phyloP scores from a whole-genome alignment of 2,888 invertebrate species.

The Mesorhabditis spiculigera region DNA sequence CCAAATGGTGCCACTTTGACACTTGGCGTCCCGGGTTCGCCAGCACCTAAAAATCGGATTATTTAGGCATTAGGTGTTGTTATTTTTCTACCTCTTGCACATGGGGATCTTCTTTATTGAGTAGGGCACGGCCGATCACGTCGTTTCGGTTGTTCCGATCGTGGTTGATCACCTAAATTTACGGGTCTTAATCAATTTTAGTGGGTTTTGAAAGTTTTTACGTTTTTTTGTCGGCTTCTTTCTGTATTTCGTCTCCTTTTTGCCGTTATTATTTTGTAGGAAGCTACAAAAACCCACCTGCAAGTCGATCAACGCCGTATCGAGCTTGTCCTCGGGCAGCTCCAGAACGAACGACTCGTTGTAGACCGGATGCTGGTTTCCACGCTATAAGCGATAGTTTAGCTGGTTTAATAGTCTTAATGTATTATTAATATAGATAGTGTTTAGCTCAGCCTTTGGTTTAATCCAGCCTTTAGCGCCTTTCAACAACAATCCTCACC shows the following conservation, averaged over 20 bases:
- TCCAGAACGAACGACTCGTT: constrained; percentile 98
- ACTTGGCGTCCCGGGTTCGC: constrained; percentile 94
- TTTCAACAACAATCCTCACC: constrained; percentile 70
- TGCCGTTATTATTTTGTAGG: too few relatives aligned
- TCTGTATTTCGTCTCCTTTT: neutral
- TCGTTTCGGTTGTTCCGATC: constrained; percentile 36
- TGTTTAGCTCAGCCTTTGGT: neutral
- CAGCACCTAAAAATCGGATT: constrained; percentile 62
- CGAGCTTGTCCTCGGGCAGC: constrained; percentile 68
- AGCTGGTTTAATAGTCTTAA: neutral
- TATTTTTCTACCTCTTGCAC: constrained; percentile 29
- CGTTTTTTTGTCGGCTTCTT: neutral
- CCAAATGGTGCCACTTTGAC: constrained; percentile 96
- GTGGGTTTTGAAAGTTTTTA: neutral
- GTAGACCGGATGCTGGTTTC: constrained; percentile 91
- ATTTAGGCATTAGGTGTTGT: too few relatives aligned
- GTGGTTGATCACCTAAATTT: constrained; percentile 37
- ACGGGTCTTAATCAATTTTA: too few relatives aligned
- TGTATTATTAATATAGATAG: neutral
- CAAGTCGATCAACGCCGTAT: constrained; percentile 35
- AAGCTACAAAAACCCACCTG: constrained; percentile 23
- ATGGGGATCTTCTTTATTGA: constrained; percentile 37
- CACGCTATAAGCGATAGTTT: constrained; percentile 14
- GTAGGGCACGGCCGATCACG: constrained; percentile 37
- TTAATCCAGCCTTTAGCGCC: neutral